These are phyloP conservation scores for Vanessa atalanta DNA, from an alignment of 1,140 invertebrate genomes.

Conservation along the genomic window DNA sequence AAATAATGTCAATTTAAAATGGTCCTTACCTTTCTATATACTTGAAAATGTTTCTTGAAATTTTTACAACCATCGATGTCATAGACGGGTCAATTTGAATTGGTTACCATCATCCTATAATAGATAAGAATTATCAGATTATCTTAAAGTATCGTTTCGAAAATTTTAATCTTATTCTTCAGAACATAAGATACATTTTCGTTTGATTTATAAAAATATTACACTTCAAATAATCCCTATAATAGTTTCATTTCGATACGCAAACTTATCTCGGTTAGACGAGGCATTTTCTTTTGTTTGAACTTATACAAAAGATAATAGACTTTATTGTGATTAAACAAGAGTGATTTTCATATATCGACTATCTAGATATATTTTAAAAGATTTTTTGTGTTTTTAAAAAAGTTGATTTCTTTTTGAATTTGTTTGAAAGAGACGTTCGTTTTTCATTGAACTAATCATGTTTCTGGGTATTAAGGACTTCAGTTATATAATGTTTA, in stretches of 20 bases:
- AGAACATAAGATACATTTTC: not conserved
- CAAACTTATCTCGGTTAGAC: slow-evolving; percentile 25
- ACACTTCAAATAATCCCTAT: slow-evolving; percentile 20
- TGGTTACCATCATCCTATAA: slow-evolving; percentile 29
- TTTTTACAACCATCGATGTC: slow-evolving; percentile 8
- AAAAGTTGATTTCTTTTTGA: not conserved
- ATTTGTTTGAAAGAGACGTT: not conserved
- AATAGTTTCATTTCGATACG: slow-evolving; percentile 28
- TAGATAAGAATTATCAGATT: slow-evolving; percentile 41
- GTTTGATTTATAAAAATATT: slow-evolving; percentile 18
- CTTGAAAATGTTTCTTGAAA: not conserved
- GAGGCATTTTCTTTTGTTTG: slow-evolving; percentile 5
- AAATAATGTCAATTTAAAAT: slow-evolving; percentile 15
- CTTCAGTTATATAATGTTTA: slow-evolving; percentile 51
- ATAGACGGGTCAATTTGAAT: slow-evolving; percentile 29
- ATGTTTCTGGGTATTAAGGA: slow-evolving; percentile 60
- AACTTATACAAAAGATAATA: not conserved
- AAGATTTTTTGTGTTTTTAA: not conserved
- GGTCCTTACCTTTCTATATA: slow-evolving; percentile 11
- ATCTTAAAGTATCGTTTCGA: not conserved
- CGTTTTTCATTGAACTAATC: not conserved
- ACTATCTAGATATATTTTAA: too few species aligned
- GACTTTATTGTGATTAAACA: not conserved
- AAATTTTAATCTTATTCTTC: slow-evolving; percentile 19
- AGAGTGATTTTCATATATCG: not conserved